A percentile compares a stretch with the other conserved stretches of the same genome.
Evolutionary conservation across 2,888 invertebrate species (phyloP).

Genomic region (Aphidoletes aphidimyza): DNA sequence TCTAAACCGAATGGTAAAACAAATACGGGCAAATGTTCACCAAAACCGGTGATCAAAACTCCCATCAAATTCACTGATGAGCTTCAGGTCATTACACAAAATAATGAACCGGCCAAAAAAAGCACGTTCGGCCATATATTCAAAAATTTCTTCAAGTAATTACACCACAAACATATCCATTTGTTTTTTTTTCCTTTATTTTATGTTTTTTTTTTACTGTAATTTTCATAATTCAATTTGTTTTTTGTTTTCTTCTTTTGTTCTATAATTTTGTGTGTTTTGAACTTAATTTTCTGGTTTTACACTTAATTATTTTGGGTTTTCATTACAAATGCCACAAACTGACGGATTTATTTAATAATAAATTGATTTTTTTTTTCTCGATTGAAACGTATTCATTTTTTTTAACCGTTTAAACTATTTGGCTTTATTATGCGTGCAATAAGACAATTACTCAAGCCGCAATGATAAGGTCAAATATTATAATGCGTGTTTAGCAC

Average conservation of each 20-base stretch:
- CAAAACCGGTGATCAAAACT: slow-evolving; percentile 49
- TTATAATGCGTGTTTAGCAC: too few species aligned
- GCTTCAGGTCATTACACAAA: slow-evolving; percentile 48
- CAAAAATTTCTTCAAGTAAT: slow-evolving; percentile 97
- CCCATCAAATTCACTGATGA: slow-evolving; percentile 60
- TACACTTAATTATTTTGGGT: too few species aligned
- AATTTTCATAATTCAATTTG: background rate
- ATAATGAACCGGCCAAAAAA: slow-evolving; percentile 65
- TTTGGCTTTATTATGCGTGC: too few species aligned
- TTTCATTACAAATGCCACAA: too few species aligned
- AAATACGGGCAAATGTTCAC: slow-evolving; percentile 60
- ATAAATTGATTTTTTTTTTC: too few species aligned
- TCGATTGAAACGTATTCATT: too few species aligned
- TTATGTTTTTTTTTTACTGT: background rate
- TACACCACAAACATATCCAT: slow-evolving; percentile 63
- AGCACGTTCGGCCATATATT: slow-evolving; percentile 86
- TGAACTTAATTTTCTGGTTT: too few species aligned
- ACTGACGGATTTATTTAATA: too few species aligned
- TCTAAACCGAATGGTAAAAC: slow-evolving; percentile 59
- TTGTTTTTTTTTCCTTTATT: slow-evolving; percentile 56
- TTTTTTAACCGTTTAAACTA: too few species aligned
- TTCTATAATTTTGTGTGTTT: too few species aligned
- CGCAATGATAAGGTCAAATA: too few species aligned
- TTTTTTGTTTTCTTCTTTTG: background rate
- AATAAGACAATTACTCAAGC: too few species aligned